Conservation (phyloP, 2,113 vertebrate genomes). For the Grammomys dolichurus region DNA sequence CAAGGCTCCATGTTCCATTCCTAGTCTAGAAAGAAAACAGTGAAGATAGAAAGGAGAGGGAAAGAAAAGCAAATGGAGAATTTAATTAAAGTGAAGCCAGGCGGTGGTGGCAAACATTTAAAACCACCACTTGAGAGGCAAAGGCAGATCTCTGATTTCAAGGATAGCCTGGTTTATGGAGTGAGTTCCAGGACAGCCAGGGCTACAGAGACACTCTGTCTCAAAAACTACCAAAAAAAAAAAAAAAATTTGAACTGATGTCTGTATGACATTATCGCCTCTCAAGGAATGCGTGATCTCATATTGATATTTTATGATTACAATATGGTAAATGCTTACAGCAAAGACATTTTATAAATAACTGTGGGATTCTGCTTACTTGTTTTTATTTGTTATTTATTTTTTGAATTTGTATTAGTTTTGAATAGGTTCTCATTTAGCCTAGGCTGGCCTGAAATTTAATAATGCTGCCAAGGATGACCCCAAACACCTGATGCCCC, state of each 20-base stretch:
- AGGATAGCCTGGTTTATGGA: no score
- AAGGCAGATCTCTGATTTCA: no score
- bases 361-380: background rate
- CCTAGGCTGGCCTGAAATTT: background rate
- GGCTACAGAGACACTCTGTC: no score
- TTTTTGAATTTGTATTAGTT: background rate
- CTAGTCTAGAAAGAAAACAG: background rate
- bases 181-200: no score
- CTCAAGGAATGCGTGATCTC: background rate
- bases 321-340: background rate
- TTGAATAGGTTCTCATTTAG: background rate
- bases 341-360: background rate
- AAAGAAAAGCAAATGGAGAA: background rate
- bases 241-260: background rate
- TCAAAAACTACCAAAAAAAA: background rate
- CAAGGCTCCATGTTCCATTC: background rate
- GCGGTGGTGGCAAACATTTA: background rate
- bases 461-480: background rate
- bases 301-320: conserved; percentile 15
- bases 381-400: background rate
- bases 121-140: background rate
- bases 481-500: no score
- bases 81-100: background rate
- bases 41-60: background rate
- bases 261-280: background rate